Conservation (phyloP, 2,888 invertebrate genomes). For the Cremastinae sp. region DNA sequence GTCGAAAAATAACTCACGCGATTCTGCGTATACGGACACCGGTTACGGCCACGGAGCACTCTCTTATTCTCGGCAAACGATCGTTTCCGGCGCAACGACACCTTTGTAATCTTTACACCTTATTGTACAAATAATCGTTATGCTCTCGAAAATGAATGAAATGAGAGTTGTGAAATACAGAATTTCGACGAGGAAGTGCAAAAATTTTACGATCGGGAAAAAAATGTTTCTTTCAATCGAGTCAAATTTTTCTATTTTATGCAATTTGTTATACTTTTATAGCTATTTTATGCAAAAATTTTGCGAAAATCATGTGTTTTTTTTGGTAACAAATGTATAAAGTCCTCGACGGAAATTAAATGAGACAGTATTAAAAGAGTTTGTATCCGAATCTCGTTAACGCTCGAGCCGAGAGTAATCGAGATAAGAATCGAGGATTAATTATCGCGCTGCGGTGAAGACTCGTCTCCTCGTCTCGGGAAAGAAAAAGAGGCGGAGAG, state of each 20-base stretch:
- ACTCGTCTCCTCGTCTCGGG: not conserved
- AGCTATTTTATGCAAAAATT: too few relatives aligned
- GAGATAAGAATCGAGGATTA: constrained; percentile 37
- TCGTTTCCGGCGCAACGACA: constrained; percentile 55
- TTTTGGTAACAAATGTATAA: too few relatives aligned
- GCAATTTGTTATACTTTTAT: too few relatives aligned
- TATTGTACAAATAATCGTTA: constrained; percentile 20
- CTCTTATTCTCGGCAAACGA: constrained; percentile 46
- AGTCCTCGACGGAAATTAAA: too few relatives aligned
- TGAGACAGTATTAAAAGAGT: too few relatives aligned
- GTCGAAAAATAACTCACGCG: constrained; percentile 40
- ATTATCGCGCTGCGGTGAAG: constrained; percentile 29
- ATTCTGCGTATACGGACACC: constrained; percentile 10
- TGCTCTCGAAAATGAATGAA: constrained; percentile 3
- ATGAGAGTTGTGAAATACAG: not conserved
- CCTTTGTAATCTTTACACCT: constrained; percentile 21
- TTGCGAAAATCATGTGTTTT: too few relatives aligned
- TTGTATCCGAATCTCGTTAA: constrained; percentile 43
- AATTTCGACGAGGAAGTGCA: too few relatives aligned
- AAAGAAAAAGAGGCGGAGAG: constrained; percentile 1
- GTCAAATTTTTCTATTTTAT: too few relatives aligned
- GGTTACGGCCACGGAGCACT: constrained; percentile 1
- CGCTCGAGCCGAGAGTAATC: constrained; percentile 2
- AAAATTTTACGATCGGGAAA: too few relatives aligned
- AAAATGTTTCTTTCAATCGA: not conserved